Evolutionary conservation across 2,888 invertebrate genomes (phyloP).

Genomic region (Andrena fulva): DNA sequence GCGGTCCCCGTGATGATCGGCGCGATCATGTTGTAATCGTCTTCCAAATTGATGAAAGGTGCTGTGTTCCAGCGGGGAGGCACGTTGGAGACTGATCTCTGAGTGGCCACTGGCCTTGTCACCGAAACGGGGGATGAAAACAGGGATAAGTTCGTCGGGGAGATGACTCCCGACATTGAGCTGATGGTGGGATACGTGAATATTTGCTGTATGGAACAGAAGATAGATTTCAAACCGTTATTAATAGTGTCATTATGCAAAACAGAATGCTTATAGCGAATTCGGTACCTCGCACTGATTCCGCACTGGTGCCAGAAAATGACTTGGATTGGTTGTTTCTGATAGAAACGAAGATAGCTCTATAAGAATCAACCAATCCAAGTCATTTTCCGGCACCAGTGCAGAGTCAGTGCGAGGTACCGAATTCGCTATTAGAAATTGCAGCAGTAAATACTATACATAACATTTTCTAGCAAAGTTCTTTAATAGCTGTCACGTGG

Average conservation of each 20-base stretch:
- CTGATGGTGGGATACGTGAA: constrained; percentile 96
- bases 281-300: no score
- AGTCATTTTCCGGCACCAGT: no score
- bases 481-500: no score
- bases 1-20: constrained; percentile 87
- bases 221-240: neutral
- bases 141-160: constrained; percentile 94
- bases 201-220: constrained; percentile 87
- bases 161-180: constrained; percentile 95
- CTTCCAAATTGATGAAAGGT: constrained; percentile 95
- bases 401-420: no score
- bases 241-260: neutral
- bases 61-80: constrained; percentile 93
- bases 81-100: constrained; percentile 85
- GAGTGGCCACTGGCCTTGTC: constrained; percentile 90
- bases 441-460: no score
- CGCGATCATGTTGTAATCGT: constrained; percentile 97
- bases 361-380: no score
- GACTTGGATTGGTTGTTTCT: no score
- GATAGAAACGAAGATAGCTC: no score
- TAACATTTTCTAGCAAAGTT: no score
- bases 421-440: no score
- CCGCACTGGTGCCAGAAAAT: no score
- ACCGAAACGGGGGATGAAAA: constrained; percentile 90
- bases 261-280: neutral